Evolutionary conservation across 2,113 vertebrate species (phyloP).

Genomic region (Malurus alboscapulatus): DNA sequence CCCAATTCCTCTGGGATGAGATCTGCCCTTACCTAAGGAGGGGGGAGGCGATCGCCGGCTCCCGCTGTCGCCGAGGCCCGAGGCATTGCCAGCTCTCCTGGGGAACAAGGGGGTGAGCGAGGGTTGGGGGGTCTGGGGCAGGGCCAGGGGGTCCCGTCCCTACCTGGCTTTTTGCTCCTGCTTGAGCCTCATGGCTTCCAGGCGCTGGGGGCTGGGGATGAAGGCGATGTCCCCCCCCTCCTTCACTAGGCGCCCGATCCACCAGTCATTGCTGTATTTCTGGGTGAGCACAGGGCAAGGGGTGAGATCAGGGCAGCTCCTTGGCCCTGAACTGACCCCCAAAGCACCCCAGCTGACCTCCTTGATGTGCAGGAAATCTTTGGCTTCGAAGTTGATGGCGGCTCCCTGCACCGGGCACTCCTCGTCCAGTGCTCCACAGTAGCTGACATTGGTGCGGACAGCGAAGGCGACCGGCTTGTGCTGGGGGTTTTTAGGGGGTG

Average conservation of each 20-base stretch:
- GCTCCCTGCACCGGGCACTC: slow-evolving; percentile 95
- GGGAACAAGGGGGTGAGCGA: not conserved
- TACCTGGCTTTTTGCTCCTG: slow-evolving; percentile 96
- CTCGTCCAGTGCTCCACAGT: slow-evolving; percentile 92
- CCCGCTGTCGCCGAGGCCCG: slow-evolving; percentile 89
- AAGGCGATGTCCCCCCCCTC: slow-evolving; percentile 94
- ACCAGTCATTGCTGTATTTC: slow-evolving; percentile 98
- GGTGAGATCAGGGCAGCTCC: not conserved
- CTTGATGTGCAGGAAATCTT: slow-evolving; percentile 98
- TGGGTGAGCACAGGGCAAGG: slow-evolving; percentile 11
- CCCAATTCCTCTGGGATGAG: rapidly evolving
- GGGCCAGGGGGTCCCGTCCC: not conserved
- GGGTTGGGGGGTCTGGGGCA: rapidly evolving
- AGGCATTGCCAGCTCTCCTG: slow-evolving; percentile 89
- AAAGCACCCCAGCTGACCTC: slow-evolving; percentile 77
- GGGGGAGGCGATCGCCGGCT: slow-evolving; percentile 91
- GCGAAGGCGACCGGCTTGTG: slow-evolving; percentile 94
- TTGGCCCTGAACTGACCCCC: not conserved
- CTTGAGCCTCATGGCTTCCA: slow-evolving; percentile 93
- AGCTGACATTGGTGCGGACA: slow-evolving; percentile 94
- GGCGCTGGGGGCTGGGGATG: slow-evolving; percentile 92
- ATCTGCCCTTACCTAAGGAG: slow-evolving; percentile 83
- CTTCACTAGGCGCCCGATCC: slow-evolving; percentile 94
- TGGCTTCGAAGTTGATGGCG: slow-evolving; percentile 97
- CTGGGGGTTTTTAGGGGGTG: slow-evolving; percentile 44